phyloP scores from a whole-genome alignment of 2,113 vertebrate species.

The Ifrita kowaldi region DNA sequence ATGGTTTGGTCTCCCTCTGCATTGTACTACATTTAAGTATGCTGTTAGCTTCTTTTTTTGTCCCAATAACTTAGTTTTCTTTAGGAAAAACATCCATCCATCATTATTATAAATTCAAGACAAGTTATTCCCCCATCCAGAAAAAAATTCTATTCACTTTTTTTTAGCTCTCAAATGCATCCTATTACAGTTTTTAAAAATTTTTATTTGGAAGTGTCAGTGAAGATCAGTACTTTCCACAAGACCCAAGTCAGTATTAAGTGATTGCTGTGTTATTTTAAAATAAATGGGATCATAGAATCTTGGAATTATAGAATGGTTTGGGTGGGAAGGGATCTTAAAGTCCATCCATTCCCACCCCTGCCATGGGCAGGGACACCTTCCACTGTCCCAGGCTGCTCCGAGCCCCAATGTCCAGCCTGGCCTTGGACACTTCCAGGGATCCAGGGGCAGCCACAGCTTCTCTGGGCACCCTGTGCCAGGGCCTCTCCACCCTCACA shows the following conservation, averaged over 20 bases:
- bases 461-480: neutral
- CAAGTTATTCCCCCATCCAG: neutral
- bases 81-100: neutral
- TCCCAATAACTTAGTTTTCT: neutral
- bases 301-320: neutral
- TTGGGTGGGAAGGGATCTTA: neutral
- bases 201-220: neutral
- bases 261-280: neutral
- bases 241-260: neutral
- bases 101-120: neutral
- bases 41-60: neutral
- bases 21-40: neutral
- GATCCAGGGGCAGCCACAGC: neutral
- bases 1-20: neutral
- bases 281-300: neutral
- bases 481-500: fast-evolving
- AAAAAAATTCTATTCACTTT: too few species aligned
- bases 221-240: neutral
- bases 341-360: fast-evolving
- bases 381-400: neutral
- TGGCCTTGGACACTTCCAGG: neutral
- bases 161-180: neutral
- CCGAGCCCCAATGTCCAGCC: neutral
- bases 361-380: neutral
- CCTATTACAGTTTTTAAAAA: neutral